These are phyloP conservation scores for Diglossa brunneiventris DNA, from an alignment of 2,113 vertebrate species.

Conservation along the genomic window DNA sequence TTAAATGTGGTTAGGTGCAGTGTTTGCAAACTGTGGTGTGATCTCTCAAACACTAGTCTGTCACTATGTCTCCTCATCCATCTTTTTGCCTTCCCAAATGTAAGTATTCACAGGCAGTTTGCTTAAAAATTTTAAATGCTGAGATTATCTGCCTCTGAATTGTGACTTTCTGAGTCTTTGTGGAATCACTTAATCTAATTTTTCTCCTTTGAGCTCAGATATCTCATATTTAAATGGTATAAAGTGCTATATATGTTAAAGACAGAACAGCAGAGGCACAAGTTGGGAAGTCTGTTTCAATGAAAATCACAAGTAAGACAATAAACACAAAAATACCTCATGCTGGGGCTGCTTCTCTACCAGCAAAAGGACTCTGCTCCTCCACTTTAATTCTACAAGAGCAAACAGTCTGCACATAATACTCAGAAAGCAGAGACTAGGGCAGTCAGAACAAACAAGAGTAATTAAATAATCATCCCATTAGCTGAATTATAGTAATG, in stretches of 20 bases:
- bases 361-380: not conserved
- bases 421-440: not conserved
- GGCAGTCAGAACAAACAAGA: conserved; percentile 11
- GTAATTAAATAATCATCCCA: not conserved
- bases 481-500: conserved; percentile 36
- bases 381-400: not conserved
- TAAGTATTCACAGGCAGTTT: not conserved
- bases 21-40: not conserved
- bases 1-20: not conserved
- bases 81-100: not conserved
- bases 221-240: not conserved
- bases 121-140: not conserved
- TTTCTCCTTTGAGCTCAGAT: not conserved
- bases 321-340: not conserved
- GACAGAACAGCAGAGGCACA: not conserved
- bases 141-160: not conserved
- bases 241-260: not conserved
- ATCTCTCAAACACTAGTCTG: not conserved
- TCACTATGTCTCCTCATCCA: not conserved
- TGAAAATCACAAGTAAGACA: not conserved
- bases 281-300: not conserved
- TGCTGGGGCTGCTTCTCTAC: not conserved
- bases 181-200: not conserved
- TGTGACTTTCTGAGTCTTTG: not conserved
- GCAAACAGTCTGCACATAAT: not conserved